These are phyloP conservation scores for Lethocerus indicus DNA, from an alignment of 1,140 invertebrate species.

Conservation along the genomic window DNA sequence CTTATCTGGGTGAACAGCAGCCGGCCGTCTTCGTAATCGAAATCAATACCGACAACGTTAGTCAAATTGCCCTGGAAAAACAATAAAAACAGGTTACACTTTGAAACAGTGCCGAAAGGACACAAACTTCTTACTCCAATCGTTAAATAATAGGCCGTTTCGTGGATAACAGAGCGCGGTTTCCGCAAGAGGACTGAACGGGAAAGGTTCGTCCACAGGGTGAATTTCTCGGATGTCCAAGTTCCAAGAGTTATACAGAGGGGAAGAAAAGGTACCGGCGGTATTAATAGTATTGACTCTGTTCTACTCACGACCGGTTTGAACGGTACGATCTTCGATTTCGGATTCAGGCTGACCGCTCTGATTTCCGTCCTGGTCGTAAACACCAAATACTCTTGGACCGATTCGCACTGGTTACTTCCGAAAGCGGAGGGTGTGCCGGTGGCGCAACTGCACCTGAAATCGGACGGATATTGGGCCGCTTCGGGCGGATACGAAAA, in stretches of 20 bases:
- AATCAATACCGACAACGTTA: constrained; percentile 93
- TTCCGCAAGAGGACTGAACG: too few species aligned
- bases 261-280: too few species aligned
- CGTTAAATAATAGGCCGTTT: too few species aligned
- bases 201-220: too few species aligned
- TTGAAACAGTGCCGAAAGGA: neutral
- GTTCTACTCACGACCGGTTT: constrained; percentile 45
- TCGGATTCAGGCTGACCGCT: constrained; percentile 66
- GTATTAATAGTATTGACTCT: too few species aligned
- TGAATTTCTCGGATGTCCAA: too few species aligned
- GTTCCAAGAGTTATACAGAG: too few species aligned
- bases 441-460: constrained; percentile 77
- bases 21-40: constrained; percentile 77
- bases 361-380: constrained; percentile 82
- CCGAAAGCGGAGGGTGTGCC: constrained; percentile 41
- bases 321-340: constrained; percentile 65
- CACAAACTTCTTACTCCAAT: too few species aligned
- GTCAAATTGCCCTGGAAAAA: constrained; percentile 57
- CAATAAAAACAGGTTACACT: neutral
- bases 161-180: too few species aligned
- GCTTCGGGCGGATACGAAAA: constrained; percentile 60
- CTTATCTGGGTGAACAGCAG: constrained; percentile 83
- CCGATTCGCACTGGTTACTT: constrained; percentile 53
- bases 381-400: constrained; percentile 80
- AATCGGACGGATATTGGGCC: constrained; percentile 28